Evolutionary conservation across 2,797 vertebrate genomes (phyloP).

Genomic region (Lutjanus argentimaculatus): DNA sequence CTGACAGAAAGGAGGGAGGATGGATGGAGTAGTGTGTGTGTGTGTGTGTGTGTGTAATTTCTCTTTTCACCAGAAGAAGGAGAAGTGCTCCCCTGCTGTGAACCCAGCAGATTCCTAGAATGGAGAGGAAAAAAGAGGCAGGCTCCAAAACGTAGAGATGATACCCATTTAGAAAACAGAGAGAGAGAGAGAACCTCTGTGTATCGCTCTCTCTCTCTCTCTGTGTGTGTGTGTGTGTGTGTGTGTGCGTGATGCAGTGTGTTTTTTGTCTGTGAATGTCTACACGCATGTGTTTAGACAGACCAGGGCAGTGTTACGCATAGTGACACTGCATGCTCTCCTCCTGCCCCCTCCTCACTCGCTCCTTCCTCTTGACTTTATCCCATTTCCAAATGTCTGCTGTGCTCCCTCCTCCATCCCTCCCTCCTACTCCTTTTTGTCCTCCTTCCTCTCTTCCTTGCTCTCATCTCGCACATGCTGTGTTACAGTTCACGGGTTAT

Average conservation of each 20-base stretch:
- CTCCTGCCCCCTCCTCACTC: conserved; percentile 47
- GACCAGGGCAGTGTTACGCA: conserved; percentile 60
- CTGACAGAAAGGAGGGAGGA: conserved; percentile 38
- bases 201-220: too few species aligned
- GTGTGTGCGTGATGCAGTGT: conserved; percentile 35
- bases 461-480: conserved; percentile 29
- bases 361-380: conserved; percentile 53
- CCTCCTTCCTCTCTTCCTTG: conserved; percentile 26
- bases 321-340: conserved; percentile 64
- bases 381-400: conserved; percentile 56
- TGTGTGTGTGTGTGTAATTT: conserved; percentile 31
- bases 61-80: conserved; percentile 46
- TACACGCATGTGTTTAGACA: conserved; percentile 64
- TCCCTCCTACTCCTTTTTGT: conserved; percentile 9
- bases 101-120: conserved; percentile 65
- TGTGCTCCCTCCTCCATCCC: conserved; percentile 34
- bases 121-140: conserved; percentile 60
- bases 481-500: conserved; percentile 40
- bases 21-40: conserved; percentile 22
- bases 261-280: conserved; percentile 39
- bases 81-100: conserved; percentile 66
- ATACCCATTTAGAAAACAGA: conserved; percentile 58
- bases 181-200: conserved; percentile 17
- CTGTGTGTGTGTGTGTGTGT: conserved; percentile 9
- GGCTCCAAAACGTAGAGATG: conserved; percentile 49